Evolutionary conservation across 2,888 invertebrate species (phyloP), one percentile per base, ranked within the genome.

Genomic region (Physocephala rufipes): DNA sequence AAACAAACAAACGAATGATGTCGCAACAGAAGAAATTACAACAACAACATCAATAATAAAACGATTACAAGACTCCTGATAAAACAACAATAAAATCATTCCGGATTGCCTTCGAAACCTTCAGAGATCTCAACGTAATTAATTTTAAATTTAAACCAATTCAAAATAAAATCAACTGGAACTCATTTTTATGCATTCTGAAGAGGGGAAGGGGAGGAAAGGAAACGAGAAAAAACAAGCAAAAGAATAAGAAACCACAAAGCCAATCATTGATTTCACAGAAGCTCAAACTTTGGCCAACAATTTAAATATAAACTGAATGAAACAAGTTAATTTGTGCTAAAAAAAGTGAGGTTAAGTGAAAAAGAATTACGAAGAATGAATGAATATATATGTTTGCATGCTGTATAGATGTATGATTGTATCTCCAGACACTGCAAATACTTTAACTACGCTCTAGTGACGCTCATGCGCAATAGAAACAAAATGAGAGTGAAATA

Each of bases 1-100:
- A 21, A 62, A 43, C 30, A 13, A 36, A 24, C 45, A 58, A n/a
- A n/a, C n/a, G n/a, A n/a, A 55, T 19, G 2, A 24, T 47, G 47
- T 47, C 45, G 21, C 63, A 47, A 59, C 59, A 24, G 24, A 24
- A 26, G 45, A 21, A 63, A 24, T 21, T 13, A n/a, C 43, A 28
- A 63, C 45, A 26, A 7, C 21, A 19, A 63, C 26, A 45, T n/a
- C n/a, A n/a, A n/a, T n/a, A n/a, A n/a, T n/a, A n/a, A n/a, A 63
- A 16, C 45, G 4, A 63, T 47, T 63, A 47, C 45, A 63, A 15
- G 7, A 47, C 2, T 13, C 15, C 21, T 55, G 13, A 55, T 21
- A 55, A n/a, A 55, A 55, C n/a, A 51, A 51, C 3, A 51, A 51
- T 21, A 55, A 55, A 36, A 36, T 36, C 36, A 9, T 9, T 9